Evolutionary conservation across 2,113 vertebrate species (phyloP), one percentile per base, ranked within the genome.

Genomic region (Perca flavescens): DNA sequence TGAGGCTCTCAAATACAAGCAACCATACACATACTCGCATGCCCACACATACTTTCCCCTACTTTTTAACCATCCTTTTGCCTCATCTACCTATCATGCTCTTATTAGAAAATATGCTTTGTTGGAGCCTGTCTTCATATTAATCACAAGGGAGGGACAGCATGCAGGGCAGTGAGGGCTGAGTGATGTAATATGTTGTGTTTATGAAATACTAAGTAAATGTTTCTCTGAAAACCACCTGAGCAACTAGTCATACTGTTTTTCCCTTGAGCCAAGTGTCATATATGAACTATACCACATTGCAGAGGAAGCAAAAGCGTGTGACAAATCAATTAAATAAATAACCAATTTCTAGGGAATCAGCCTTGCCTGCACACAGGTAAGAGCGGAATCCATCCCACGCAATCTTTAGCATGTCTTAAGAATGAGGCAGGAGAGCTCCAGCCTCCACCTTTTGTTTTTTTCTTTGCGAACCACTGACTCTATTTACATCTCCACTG

Each of bases 141-240:
- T 49, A 66, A 19, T 64, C 49, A 57, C 63, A 31, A 50, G 7
- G 8, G 60, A 54, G 72, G 74, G 62, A 61, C 58, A 46, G 71
- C 10, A 50, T 71, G 54, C 43, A 56, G 70, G 69, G 31, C 65
- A 74, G 46, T 11, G 46, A 75, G 67, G 40, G 25, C 63, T 74
- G 31, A 19, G 61, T 79, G 63, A 91, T 82, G 82, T 87, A 78
- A 88, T 70, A 53, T 74, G 40, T 85, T 71, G 36, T 66, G 43
- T 82, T 87, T 82, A 73, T 64, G 71, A 82, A 86, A 88, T 73
- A 52, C 36, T 25, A 65, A 75, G 66, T 57, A 52, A 73, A 83
- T 47, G 21, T 82, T 63, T 80, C n/a, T 62, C 72, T 77, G 65
- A 49, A 22, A 71, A 71, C 8, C 61, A 61, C 43, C 49, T 7